Evolutionary conservation across 1,140 invertebrate genomes (phyloP).

Genomic region (Maconellicoccus hirsutus): DNA sequence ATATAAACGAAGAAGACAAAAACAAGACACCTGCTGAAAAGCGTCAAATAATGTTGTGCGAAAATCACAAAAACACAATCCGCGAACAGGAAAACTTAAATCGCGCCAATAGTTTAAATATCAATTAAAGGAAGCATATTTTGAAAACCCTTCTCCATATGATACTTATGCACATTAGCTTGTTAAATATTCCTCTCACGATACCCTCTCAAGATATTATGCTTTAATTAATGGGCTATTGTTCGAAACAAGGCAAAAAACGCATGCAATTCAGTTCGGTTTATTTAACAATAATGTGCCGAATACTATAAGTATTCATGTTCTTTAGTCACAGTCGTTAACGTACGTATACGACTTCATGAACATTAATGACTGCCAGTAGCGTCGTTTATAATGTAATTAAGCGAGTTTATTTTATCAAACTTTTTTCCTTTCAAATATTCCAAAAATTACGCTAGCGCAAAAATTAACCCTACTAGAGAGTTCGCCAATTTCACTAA

Average conservation of each 20-base stretch:
- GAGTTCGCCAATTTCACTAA: too few species aligned
- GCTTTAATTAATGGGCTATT: constrained; percentile 1
- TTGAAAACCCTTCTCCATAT: neutral
- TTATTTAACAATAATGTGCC: constrained; percentile 9
- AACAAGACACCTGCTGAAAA: too few species aligned
- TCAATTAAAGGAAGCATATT: neutral
- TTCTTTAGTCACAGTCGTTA: constrained; percentile 4
- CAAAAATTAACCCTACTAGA: too few species aligned
- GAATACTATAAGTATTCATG: constrained; percentile 9
- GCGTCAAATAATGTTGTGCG: too few species aligned
- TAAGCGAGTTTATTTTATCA: neutral
- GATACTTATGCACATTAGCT: neutral
- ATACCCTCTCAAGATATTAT: neutral
- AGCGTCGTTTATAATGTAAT: neutral
- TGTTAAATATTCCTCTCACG: constrained; percentile 2
- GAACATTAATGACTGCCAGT: constrained; percentile 8
- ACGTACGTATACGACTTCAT: constrained; percentile 9
- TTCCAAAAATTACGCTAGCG: too few species aligned
- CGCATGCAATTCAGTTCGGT: neutral
- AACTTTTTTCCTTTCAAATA: neutral
- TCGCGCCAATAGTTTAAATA: neutral
- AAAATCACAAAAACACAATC: too few species aligned
- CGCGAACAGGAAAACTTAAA: too few species aligned
- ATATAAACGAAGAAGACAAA: too few species aligned
- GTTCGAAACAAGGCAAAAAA: neutral